phyloP scores from a whole-genome alignment of 2,888 invertebrate species.

The Gymnocheta viridis region DNA sequence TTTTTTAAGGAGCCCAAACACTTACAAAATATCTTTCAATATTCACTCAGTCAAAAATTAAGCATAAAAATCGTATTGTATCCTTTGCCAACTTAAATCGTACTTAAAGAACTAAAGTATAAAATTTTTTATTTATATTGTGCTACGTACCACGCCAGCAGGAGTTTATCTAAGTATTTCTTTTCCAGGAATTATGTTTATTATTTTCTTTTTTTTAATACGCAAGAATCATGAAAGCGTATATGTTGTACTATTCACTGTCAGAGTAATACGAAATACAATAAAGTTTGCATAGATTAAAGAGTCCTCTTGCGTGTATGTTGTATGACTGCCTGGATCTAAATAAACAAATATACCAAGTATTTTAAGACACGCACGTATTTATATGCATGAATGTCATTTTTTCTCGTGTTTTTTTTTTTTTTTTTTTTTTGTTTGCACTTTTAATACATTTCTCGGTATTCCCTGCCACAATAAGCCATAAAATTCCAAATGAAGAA shows the following conservation, averaged over 20 bases:
- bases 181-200: conserved; percentile 12
- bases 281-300: conserved; percentile 16
- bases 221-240: conserved; percentile 7
- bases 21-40: too few species aligned
- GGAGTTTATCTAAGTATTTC: conserved; percentile 23
- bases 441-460: conserved; percentile 13
- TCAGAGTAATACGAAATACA: background rate
- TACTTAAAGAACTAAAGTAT: background rate
- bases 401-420: conserved; percentile 17
- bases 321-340: conserved; percentile 24
- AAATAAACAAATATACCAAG: conserved; percentile 56
- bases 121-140: background rate
- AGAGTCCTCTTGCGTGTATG: conserved; percentile 9
- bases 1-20: too few species aligned
- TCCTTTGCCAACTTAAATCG: background rate
- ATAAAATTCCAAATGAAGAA: conserved; percentile 51
- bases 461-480: conserved; percentile 39
- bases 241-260: background rate
- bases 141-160: background rate
- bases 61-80: too few species aligned
- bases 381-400: conserved; percentile 53
- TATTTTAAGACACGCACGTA: conserved; percentile 61
- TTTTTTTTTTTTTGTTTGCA: background rate
- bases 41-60: too few species aligned
- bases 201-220: conserved; percentile 17